A percentile compares a stretch with the other conserved stretches of the same genome.
These are phyloP conservation scores for Caenorhabditis uteleia DNA, from an alignment of 2,888 invertebrate genomes.

Conservation along the genomic window DNA sequence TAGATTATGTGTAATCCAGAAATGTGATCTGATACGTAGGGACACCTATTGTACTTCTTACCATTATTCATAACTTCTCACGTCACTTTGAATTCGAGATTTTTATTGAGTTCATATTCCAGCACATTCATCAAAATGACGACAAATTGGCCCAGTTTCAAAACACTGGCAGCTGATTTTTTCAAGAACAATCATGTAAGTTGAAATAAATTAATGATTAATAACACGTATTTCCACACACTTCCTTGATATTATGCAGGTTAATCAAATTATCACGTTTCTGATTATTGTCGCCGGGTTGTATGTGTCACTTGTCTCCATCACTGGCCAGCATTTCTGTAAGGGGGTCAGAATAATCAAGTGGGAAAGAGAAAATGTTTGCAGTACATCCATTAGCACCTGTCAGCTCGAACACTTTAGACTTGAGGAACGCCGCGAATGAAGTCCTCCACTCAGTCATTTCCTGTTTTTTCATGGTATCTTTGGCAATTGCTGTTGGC, in stretches of 20 bases:
- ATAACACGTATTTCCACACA: neutral
- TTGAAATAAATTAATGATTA: neutral
- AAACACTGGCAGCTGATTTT: constrained; percentile 13
- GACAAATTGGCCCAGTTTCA: constrained; percentile 15
- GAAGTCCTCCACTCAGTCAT: constrained; percentile 39
- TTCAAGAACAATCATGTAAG: constrained; percentile 41
- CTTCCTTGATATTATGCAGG: constrained; percentile 33
- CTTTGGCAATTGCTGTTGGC: constrained; percentile 25
- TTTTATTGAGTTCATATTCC: neutral
- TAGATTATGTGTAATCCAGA: too few relatives aligned
- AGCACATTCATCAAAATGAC: constrained; percentile 3
- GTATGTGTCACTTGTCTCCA: constrained; percentile 32
- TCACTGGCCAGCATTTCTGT: constrained; percentile 35
- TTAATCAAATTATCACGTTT: constrained; percentile 40
- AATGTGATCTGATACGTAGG: too few relatives aligned
- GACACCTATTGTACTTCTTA: too few relatives aligned
- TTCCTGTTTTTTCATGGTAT: constrained; percentile 32
- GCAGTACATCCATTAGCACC: constrained; percentile 30
- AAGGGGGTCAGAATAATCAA: constrained; percentile 4
- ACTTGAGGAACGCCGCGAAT: constrained; percentile 33
- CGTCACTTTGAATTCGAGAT: too few relatives aligned
- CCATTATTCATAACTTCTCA: too few relatives aligned
- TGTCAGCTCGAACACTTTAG: constrained; percentile 24
- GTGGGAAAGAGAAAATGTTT: neutral
- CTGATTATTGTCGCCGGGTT: constrained; percentile 25